Percentiles rank a stretch among this genome's conserved stretches.
phyloP scores from a whole-genome alignment of 2,888 invertebrate genomes.

The Anticlea derivata region DNA sequence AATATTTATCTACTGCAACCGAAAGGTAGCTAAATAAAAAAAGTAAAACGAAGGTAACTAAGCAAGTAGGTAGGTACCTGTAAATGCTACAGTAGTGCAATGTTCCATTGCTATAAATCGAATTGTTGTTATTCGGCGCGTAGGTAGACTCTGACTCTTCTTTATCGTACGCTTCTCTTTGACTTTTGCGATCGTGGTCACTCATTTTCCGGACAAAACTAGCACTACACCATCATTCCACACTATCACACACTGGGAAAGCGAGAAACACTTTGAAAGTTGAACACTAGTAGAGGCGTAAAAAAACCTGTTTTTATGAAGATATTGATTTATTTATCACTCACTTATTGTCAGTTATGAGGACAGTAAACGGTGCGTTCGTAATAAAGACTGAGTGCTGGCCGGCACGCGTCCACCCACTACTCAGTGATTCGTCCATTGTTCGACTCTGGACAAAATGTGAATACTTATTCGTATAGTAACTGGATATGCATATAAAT shows the following conservation, averaged over 20 bases:
- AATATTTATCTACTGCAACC: too few relatives aligned
- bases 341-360: constrained; percentile 70
- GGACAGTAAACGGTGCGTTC: constrained; percentile 77
- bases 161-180: constrained; percentile 51
- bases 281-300: neutral
- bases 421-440: constrained; percentile 62
- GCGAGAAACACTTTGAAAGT: constrained; percentile 28
- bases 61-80: constrained; percentile 57
- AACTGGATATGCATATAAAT: constrained; percentile 30
- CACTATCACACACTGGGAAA: constrained; percentile 40
- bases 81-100: constrained; percentile 84
- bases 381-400: constrained; percentile 65
- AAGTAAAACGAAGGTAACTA: too few relatives aligned
- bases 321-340: constrained; percentile 56
- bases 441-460: constrained; percentile 67
- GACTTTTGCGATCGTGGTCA: constrained; percentile 66
- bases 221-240: constrained; percentile 40
- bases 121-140: constrained; percentile 72
- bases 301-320: neutral
- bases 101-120: constrained; percentile 83
- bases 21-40: too few relatives aligned
- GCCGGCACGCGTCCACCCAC: constrained; percentile 58
- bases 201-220: constrained; percentile 59
- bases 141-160: constrained; percentile 70
- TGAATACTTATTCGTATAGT: constrained; percentile 68